These are phyloP conservation scores for Xestia c-nigrum DNA, from an alignment of 2,888 invertebrate genomes.

Conservation along the genomic window DNA sequence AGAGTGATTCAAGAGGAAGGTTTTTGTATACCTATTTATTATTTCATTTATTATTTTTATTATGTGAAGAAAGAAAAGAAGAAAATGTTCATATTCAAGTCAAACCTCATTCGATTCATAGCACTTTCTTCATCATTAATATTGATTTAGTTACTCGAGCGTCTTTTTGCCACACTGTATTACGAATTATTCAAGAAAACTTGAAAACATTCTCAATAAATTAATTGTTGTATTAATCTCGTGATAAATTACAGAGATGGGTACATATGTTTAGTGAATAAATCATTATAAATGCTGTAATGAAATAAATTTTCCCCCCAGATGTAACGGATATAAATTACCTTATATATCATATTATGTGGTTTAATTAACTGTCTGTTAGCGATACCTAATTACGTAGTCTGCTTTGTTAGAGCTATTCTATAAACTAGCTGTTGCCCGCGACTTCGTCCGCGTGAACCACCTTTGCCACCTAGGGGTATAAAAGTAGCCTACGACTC, in stretches of 20 bases:
- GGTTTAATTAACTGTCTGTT: conserved; percentile 1
- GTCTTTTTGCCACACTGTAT: neutral
- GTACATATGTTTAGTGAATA: neutral
- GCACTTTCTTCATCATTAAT: neutral
- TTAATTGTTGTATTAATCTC: conserved; percentile 3
- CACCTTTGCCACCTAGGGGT: too few relatives aligned
- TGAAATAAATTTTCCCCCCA: neutral
- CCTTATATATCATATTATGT: neutral
- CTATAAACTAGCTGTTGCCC: too few relatives aligned
- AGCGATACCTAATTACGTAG: neutral
- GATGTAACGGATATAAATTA: neutral
- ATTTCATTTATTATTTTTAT: too few relatives aligned
- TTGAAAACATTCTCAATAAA: neutral
- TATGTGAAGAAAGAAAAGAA: neutral
- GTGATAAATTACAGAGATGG: neutral
- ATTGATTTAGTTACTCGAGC: neutral
- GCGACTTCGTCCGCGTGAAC: too few relatives aligned
- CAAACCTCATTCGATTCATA: neutral
- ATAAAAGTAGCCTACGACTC: too few relatives aligned
- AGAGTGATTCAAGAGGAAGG: too few relatives aligned
- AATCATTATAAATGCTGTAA: neutral
- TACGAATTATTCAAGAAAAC: too few relatives aligned
- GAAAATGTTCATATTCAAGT: neutral
- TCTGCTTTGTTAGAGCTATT: neutral
- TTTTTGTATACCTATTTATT: too few relatives aligned